These are phyloP conservation scores for Nesogale talazaci DNA, from an alignment of 2,113 vertebrate species.

Conservation along the genomic window DNA sequence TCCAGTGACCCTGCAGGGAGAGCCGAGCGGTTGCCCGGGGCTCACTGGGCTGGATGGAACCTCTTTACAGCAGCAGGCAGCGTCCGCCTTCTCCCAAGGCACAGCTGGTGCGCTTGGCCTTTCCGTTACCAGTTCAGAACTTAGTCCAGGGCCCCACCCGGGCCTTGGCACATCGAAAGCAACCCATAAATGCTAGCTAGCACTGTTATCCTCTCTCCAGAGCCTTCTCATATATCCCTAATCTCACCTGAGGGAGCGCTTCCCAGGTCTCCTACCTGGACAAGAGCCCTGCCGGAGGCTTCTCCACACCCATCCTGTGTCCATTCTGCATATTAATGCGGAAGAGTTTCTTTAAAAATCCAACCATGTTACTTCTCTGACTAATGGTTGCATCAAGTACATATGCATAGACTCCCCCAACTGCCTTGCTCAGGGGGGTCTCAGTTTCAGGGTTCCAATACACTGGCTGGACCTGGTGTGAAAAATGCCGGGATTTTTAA, in stretches of 20 bases:
- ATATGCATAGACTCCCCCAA: constrained; percentile 4
- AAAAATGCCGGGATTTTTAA: constrained; percentile 21
- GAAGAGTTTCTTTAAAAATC: constrained; percentile 8
- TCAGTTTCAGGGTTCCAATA: neutral
- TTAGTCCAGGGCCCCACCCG: no score
- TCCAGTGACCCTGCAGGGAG: no score
- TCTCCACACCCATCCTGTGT: neutral
- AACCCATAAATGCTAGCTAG: neutral
- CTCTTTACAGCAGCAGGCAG: no score
- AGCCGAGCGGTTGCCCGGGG: no score
- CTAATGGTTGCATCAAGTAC: neutral
- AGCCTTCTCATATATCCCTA: neutral
- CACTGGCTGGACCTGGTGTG: neutral
- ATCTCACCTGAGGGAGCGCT: constrained; percentile 8
- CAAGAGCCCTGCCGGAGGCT: neutral
- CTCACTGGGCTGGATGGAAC: no score
- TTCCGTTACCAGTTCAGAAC: no score
- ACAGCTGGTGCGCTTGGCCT: no score
- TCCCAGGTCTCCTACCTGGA: neutral
- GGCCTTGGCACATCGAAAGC: neutral
- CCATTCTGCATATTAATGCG: neutral
- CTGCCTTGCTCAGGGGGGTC: neutral
- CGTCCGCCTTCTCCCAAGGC: no score
- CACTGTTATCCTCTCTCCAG: neutral
- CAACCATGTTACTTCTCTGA: constrained; percentile 16